Evolutionary conservation across 1,140 invertebrate genomes (phyloP), one percentile per base, ranked within the genome.

Genomic region (Drosophila kohkoa): DNA sequence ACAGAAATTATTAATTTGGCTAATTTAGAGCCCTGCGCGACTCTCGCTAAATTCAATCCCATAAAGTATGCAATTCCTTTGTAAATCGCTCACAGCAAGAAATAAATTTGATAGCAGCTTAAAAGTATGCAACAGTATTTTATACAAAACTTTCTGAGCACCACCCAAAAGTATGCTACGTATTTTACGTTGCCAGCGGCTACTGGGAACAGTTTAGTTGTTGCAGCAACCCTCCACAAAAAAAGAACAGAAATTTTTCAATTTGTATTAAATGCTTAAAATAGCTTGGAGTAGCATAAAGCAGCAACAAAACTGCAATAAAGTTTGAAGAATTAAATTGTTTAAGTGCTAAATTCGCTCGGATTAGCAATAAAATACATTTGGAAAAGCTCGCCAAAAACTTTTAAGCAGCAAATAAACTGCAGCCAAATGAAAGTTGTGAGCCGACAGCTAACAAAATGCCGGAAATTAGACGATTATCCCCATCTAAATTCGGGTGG

Each of bases 391-490:
- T 11, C 15, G 5, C 28, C 11, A 1, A 43, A 75, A 75, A 75
- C 8, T 63, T 75, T 69, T 54, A n/a, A 28, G 13, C 20, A 60
- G n/a, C 43, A 57, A 72, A 65, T 49, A 57, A 72, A 66, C 11
- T 67, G 48, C 35, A 66, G 20, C 46, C 32, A 72, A 60, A 58
- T 43, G 20, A 41, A 51, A 25, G 13, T 28, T 11, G 16, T 25
- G 3, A 30, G 65, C 16, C 16, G 43, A 5, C 49, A 45, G 25
- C 28, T 65, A 71, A 88, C 64, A 89, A 83, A 83, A 73, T 69
- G 74, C 77, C 85, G 83, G 85, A 88, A 88, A 88, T 89, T 74
- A 69, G 67, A 13, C 74, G 73, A 75, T 88, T 88, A 82, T 73
- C 67, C 60, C 57, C 41, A 51, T 54, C 7, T 28, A 13, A 58